Conservation (phyloP, 2,888 invertebrate species). For the Melipona bicolor region DNA sequence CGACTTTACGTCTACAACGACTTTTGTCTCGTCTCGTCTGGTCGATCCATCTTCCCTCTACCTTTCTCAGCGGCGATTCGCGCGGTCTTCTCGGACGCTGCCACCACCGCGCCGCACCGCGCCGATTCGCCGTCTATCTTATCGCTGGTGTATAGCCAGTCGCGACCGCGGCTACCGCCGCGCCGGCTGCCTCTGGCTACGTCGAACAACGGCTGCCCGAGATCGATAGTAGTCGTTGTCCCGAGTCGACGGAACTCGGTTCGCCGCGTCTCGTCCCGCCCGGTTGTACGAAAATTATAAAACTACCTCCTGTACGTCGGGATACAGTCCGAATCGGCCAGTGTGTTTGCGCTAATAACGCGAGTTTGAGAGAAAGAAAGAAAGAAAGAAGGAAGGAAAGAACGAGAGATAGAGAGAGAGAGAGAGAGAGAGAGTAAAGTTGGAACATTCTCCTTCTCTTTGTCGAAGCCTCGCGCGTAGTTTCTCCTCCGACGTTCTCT, state of each 20-base stretch:
- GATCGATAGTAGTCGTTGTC: background rate
- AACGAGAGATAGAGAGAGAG: background rate
- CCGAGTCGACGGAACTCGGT: background rate
- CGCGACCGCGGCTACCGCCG: background rate
- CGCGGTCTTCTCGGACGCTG: background rate
- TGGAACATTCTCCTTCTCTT: conserved; percentile 35
- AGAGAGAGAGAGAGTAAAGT: conserved; percentile 6
- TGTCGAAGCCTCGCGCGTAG: conserved; percentile 32
- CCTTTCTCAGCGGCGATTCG: background rate
- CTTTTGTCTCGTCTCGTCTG: background rate
- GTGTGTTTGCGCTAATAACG: background rate
- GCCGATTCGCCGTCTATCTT: background rate
- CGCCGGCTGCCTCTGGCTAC: background rate
- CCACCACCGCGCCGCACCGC: background rate
- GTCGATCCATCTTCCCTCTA: background rate
- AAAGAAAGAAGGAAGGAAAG: no score
- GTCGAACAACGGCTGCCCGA: background rate
- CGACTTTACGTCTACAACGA: background rate
- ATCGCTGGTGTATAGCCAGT: background rate
- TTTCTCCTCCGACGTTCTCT: conserved; percentile 43
- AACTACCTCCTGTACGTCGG: background rate
- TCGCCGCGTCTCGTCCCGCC: background rate
- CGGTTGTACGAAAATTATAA: background rate
- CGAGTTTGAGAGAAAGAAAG: background rate
- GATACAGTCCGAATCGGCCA: conserved; percentile 25